Evolutionary conservation across 1,140 invertebrate species (phyloP).

Genomic region (Megathymus violae): DNA sequence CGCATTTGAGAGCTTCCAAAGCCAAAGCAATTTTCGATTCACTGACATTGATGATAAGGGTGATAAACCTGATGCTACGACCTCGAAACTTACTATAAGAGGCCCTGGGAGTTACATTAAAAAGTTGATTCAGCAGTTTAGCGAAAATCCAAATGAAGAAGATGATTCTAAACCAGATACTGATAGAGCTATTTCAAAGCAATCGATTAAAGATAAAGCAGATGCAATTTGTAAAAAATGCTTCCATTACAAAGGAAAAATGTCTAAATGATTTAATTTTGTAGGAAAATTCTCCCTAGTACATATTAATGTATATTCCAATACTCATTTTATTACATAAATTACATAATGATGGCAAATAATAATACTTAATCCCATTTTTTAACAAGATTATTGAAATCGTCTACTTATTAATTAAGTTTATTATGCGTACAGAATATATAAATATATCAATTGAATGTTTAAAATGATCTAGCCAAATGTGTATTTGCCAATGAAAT

Average conservation of each 20-base stretch:
- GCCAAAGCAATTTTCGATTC: slow-evolving; percentile 46
- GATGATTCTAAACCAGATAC: slow-evolving; percentile 69
- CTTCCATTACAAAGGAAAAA: slow-evolving; percentile 80
- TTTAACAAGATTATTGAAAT: too few relatives aligned
- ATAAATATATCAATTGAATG: too few relatives aligned
- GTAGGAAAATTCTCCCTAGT: too few relatives aligned
- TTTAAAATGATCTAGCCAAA: neutral
- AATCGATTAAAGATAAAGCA: slow-evolving; percentile 71
- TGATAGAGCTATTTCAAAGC: slow-evolving; percentile 57
- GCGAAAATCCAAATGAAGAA: slow-evolving; percentile 72
- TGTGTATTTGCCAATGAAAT: neutral
- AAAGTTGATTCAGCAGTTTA: slow-evolving; percentile 80
- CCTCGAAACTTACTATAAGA: slow-evolving; percentile 67
- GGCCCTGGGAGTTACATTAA: slow-evolving; percentile 78
- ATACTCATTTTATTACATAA: too few relatives aligned
- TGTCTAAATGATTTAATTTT: slow-evolving; percentile 58
- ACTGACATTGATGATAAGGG: slow-evolving; percentile 39
- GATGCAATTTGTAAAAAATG: slow-evolving; percentile 83
- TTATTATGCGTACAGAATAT: too few relatives aligned
- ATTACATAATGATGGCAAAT: too few relatives aligned
- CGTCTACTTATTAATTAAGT: too few relatives aligned
- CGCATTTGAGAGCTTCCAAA: slow-evolving; percentile 65
- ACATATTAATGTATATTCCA: too few relatives aligned
- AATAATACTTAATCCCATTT: too few relatives aligned
- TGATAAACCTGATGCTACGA: slow-evolving; percentile 52